Evolutionary conservation across 2,113 vertebrate species (phyloP).

Genomic region (Climacteris rufus): DNA sequence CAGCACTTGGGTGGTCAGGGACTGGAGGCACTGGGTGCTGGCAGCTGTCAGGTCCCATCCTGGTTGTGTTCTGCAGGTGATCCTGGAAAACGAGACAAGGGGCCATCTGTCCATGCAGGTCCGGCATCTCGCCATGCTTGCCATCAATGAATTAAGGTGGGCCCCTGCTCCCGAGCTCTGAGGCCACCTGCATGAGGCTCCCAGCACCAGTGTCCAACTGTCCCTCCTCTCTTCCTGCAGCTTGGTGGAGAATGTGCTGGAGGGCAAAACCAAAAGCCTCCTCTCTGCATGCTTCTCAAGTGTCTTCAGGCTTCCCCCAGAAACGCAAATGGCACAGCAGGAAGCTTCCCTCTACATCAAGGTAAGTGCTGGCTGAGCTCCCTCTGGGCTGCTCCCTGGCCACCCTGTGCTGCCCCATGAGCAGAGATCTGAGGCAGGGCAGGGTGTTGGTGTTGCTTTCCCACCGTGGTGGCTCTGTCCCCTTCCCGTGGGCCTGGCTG

Average conservation of each 20-base stretch:
- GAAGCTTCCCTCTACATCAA: not conserved
- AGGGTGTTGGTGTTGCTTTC: not conserved
- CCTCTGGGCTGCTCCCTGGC: not conserved
- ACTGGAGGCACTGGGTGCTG: not conserved
- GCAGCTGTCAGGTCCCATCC: not conserved
- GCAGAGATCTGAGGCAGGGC: not conserved
- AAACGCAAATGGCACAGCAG: not conserved
- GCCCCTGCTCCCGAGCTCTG: not conserved
- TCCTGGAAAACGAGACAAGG: not conserved
- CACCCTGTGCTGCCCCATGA: not conserved
- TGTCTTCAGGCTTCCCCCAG: not conserved
- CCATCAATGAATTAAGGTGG: not conserved
- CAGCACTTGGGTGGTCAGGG: not conserved
- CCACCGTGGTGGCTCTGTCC: not conserved
- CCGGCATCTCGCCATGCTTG: not conserved
- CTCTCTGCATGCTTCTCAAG: not conserved
- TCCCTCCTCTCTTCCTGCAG: not conserved
- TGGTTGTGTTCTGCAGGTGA: not conserved
- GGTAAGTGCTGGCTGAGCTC: not conserved
- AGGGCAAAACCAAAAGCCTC: not conserved
- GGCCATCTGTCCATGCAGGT: not conserved
- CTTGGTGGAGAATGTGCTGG: not conserved
- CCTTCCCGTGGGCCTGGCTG: not conserved
- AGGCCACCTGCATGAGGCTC: not conserved
- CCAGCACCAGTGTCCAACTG: not conserved